A percentile compares a stretch with the other conserved stretches of the same genome.
Conservation (phyloP, 2,113 vertebrate species). For the Antechinus flavipes region DNA sequence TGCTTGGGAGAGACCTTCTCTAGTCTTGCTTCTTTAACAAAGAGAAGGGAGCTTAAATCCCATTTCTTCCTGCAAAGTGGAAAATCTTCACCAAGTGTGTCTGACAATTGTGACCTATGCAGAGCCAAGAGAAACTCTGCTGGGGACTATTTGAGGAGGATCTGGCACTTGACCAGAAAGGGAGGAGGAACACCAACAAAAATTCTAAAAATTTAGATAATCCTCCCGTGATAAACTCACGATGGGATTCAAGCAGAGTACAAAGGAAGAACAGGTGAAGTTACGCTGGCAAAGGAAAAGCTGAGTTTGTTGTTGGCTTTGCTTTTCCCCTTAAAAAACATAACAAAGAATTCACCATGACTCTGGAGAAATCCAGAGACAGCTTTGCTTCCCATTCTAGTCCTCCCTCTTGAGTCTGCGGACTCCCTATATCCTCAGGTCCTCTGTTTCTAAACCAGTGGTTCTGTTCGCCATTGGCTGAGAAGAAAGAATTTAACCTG, state of each 20-base stretch:
- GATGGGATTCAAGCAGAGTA: not conserved
- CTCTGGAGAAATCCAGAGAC: slow-evolving; percentile 18
- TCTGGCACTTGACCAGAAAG: not conserved
- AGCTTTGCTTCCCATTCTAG: not conserved
- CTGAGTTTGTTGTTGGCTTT: not conserved
- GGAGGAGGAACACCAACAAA: not conserved
- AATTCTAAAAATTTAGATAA: slow-evolving; percentile 17
- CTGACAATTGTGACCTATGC: not conserved
- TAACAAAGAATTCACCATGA: not conserved
- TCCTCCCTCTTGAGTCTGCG: not conserved
- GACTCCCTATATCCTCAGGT: not conserved
- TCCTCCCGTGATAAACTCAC: not conserved
- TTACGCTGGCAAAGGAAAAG: not conserved
- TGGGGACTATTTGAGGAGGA: not conserved
- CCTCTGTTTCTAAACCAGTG: not conserved
- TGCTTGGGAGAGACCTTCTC: not conserved
- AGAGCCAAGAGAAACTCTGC: not conserved
- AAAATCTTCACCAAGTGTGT: not conserved
- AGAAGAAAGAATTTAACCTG: not conserved
- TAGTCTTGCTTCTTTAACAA: not conserved
- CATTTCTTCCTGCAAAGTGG: not conserved
- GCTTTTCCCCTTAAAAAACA: not conserved
- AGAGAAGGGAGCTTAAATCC: not conserved
- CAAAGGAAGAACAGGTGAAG: not conserved
- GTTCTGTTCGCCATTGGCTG: not conserved